Percentiles rank a stretch among this genome's conserved stretches.
These are phyloP conservation scores for Allolobophora icterica DNA, from an alignment of 2,888 invertebrate species.

Conservation along the genomic window DNA sequence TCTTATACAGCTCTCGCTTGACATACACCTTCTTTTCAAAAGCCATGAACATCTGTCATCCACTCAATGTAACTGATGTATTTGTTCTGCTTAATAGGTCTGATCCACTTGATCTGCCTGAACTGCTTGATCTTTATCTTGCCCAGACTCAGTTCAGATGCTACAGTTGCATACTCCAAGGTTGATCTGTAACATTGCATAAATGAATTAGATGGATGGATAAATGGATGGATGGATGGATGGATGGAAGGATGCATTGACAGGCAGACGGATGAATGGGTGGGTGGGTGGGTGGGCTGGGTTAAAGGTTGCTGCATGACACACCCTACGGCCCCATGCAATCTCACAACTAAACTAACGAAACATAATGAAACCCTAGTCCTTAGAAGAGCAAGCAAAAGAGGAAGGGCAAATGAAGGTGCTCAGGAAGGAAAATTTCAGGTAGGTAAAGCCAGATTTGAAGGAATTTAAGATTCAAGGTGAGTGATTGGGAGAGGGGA, in stretches of 20 bases:
- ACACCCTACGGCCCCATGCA: too few species aligned
- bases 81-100: too few species aligned
- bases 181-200: background rate
- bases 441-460: background rate
- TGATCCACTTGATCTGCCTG: background rate
- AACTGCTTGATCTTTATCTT: background rate
- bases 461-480: background rate
- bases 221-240: background rate
- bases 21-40: background rate
- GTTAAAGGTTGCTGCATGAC: background rate
- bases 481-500: background rate
- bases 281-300: background rate
- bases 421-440: background rate
- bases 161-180: background rate
- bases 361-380: background rate
- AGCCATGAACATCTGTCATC: background rate
- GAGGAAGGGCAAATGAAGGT: background rate
- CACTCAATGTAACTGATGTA: background rate
- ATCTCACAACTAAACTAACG: background rate
- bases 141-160: background rate
- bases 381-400: background rate
- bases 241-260: background rate
- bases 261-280: background rate
- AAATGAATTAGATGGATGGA: conserved; percentile 6
- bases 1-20: conserved; percentile 76